Evolutionary conservation across 2,888 invertebrate species (phyloP).

Genomic region (Tetrapedia diversipes): DNA sequence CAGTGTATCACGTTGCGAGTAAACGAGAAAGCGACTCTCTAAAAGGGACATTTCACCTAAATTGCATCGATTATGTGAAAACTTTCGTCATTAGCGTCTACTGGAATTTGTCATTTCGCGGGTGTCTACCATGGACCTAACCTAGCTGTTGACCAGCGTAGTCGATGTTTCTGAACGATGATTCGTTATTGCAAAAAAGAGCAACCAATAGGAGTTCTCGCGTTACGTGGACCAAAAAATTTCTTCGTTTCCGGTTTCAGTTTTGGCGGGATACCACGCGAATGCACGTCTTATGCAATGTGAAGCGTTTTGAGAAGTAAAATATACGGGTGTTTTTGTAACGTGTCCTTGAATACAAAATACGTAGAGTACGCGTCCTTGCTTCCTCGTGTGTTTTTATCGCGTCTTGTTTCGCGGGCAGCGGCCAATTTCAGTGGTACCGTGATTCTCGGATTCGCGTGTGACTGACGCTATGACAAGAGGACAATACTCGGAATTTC

Average conservation of each 20-base stretch:
- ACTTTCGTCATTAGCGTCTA: not conserved
- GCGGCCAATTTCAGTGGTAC: not conserved
- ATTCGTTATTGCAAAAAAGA: not conserved
- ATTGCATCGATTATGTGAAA: not conserved
- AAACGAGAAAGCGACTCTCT: not conserved
- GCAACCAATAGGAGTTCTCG: slow-evolving; percentile 7
- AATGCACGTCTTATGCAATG: not conserved
- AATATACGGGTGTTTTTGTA: not conserved
- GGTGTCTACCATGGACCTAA: slow-evolving; percentile 5
- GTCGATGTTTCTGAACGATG: not conserved
- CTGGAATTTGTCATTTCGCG: not conserved
- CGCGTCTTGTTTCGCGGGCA: not conserved
- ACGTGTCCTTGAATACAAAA: not conserved
- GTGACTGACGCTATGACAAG: slow-evolving; percentile 79
- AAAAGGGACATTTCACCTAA: not conserved
- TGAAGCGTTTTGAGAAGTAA: too few species aligned
- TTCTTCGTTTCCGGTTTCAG: not conserved
- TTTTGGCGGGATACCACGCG: slow-evolving; percentile 22
- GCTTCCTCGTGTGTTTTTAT: not conserved
- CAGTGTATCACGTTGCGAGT: not conserved
- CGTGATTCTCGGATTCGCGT: slow-evolving; percentile 65
- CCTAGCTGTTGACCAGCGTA: not conserved
- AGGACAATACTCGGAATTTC: slow-evolving; percentile 80
- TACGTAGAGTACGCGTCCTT: not conserved
- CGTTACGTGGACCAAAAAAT: not conserved